A percentile compares a stretch with the other conserved stretches of the same genome.
Evolutionary conservation across 2,888 invertebrate species (phyloP).

Genomic region (Ochropacha duplaris): DNA sequence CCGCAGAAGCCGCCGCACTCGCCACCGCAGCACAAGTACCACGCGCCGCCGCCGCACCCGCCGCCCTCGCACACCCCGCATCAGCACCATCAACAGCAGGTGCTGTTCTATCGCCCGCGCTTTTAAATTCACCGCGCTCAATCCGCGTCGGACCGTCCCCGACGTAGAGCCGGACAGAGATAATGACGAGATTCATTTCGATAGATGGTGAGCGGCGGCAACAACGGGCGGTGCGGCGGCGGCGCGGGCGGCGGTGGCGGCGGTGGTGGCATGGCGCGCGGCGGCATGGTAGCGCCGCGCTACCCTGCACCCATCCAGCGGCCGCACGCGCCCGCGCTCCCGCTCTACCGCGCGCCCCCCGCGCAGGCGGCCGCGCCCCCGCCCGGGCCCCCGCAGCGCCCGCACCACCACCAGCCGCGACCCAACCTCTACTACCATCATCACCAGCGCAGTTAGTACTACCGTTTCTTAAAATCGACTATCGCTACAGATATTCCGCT

Average conservation of each 20-base stretch:
- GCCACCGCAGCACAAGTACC: slow-evolving; percentile 78
- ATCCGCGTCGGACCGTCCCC: slow-evolving; percentile 8
- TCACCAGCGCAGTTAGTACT: slow-evolving; percentile 75
- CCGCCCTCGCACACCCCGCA: slow-evolving; percentile 64
- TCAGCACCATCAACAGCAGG: slow-evolving; percentile 68
- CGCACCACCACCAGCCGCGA: slow-evolving; percentile 36
- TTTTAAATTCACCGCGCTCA: slow-evolving; percentile 33
- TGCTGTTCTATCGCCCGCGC: slow-evolving; percentile 26
- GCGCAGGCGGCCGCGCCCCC: slow-evolving; percentile 33
- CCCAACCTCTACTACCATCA: slow-evolving; percentile 73
- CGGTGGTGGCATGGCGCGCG: slow-evolving; percentile 58
- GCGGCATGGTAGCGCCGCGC: slow-evolving; percentile 65
- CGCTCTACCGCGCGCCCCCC: slow-evolving; percentile 64
- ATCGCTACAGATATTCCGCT: neutral
- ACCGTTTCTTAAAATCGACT: slow-evolving; percentile 4
- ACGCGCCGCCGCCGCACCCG: slow-evolving; percentile 67
- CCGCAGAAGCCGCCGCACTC: slow-evolving; percentile 73
- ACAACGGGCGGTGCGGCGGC: slow-evolving; percentile 60
- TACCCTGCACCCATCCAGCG: slow-evolving; percentile 83
- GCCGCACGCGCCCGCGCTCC: slow-evolving; percentile 71
- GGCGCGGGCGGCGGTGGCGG: slow-evolving; percentile 47
- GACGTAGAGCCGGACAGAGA: slow-evolving; percentile 3
- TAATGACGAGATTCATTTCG: slow-evolving; percentile 12
- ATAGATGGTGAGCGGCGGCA: slow-evolving; percentile 67
- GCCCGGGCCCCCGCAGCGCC: slow-evolving; percentile 47